Evolutionary conservation across 2,888 invertebrate genomes (phyloP).

Genomic region (Selenia dentaria): DNA sequence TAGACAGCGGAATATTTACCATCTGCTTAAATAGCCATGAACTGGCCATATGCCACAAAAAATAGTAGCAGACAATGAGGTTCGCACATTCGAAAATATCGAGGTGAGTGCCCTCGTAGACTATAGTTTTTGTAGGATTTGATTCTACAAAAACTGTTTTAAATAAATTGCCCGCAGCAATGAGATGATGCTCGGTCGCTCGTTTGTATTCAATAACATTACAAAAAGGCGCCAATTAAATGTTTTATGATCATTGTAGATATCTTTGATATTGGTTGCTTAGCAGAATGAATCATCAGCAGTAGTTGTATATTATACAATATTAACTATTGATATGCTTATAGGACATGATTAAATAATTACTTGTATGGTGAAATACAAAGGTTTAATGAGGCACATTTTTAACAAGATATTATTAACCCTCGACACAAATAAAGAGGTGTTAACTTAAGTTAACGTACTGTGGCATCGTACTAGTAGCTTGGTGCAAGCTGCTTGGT

Average conservation of each 20-base stretch:
- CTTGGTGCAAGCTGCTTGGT: too few species aligned
- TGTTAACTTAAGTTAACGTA: too few species aligned
- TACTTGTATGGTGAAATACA: too few species aligned
- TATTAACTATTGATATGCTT: slow-evolving; percentile 2
- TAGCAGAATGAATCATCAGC: slow-evolving; percentile 11
- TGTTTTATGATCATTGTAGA: slow-evolving; percentile 15
- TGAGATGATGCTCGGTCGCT: slow-evolving; percentile 53
- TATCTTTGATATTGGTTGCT: slow-evolving; percentile 11
- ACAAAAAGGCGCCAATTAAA: slow-evolving; percentile 27
- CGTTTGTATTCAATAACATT: slow-evolving; percentile 37
- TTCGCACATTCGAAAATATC: slow-evolving; percentile 76
- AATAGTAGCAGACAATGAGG: slow-evolving; percentile 74
- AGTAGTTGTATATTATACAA: slow-evolving; percentile 3
- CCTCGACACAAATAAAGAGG: too few species aligned
- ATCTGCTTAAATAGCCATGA: slow-evolving; percentile 59
- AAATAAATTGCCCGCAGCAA: slow-evolving; percentile 62
- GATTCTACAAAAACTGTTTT: slow-evolving; percentile 63
- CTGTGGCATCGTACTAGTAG: too few species aligned
- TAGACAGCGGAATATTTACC: slow-evolving; percentile 38
- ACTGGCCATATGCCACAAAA: slow-evolving; percentile 75
- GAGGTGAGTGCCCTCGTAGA: slow-evolving; percentile 75
- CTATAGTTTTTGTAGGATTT: slow-evolving; percentile 72
- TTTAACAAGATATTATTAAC: too few species aligned
- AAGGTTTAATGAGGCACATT: too few species aligned
- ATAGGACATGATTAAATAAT: slow-evolving; percentile 4